phyloP scores from a whole-genome alignment of 2,113 vertebrate species.

The Coracopsis vasa region DNA sequence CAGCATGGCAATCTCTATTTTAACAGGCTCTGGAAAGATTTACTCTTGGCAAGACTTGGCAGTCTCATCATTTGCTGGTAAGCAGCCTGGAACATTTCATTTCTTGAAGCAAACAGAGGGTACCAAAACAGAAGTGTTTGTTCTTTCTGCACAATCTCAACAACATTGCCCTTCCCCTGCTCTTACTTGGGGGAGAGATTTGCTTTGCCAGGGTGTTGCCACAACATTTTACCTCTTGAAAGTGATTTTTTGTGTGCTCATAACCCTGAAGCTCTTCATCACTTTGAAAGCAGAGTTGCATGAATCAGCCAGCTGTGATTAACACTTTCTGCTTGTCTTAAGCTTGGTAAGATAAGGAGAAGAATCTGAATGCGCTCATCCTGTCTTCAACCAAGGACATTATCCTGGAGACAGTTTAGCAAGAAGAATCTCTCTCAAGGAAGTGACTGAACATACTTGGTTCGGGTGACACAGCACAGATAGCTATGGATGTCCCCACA shows the following conservation, averaged over 20 bases:
- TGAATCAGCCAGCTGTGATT: neutral
- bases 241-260: neutral
- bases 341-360: neutral
- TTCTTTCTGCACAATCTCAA: neutral
- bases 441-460: neutral
- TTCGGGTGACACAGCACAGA: neutral
- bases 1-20: neutral
- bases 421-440: neutral
- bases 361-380: neutral
- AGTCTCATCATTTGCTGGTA: neutral
- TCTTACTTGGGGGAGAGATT: neutral
- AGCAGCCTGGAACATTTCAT: slow-evolving; percentile 42
- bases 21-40: neutral
- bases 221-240: neutral
- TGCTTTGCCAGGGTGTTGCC: neutral
- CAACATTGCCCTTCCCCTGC: neutral
- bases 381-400: neutral
- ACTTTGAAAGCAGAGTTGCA: neutral
- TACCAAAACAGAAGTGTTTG: slow-evolving; percentile 40
- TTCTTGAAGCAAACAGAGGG: neutral
- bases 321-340: neutral
- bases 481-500: neutral
- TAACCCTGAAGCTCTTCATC: neutral
- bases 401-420: neutral
- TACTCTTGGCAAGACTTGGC: neutral